Evolutionary conservation across 2,113 vertebrate species (phyloP).

Genomic region (Athene noctua): DNA sequence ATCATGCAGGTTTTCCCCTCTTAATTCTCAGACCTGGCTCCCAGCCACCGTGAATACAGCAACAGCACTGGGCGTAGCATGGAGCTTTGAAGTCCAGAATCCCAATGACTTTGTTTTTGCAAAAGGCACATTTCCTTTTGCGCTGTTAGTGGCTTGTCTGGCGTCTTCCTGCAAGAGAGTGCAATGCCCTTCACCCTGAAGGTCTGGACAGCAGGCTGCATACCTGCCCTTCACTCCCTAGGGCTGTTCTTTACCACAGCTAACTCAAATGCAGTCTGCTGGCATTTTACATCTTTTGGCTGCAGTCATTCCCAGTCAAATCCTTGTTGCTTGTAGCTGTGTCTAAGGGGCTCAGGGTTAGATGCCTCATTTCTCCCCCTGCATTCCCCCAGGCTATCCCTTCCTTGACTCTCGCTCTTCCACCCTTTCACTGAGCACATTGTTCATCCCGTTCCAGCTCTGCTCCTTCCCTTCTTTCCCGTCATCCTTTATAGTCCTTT

Average conservation of each 20-base stretch:
- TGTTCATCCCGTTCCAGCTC: not conserved
- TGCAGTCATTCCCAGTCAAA: not conserved
- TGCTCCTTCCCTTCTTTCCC: not conserved
- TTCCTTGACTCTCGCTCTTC: not conserved
- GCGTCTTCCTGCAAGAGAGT: not conserved
- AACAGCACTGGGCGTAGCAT: not conserved
- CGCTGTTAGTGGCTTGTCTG: not conserved
- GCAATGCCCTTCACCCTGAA: not conserved
- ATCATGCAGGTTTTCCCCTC: not conserved
- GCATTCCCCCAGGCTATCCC: not conserved
- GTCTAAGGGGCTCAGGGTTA: not conserved
- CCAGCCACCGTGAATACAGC: not conserved
- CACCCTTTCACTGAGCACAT: not conserved
- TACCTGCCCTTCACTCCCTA: not conserved
- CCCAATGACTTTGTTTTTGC: not conserved
- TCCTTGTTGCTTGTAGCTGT: not conserved
- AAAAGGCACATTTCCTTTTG: not conserved
- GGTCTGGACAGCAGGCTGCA: not conserved
- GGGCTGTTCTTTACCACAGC: not conserved
- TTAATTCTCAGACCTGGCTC: not conserved
- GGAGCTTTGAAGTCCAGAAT: not conserved
- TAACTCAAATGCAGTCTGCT: not conserved
- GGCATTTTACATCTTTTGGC: not conserved
- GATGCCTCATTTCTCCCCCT: not conserved
- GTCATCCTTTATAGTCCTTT: not conserved